phyloP scores from a whole-genome alignment of 2,797 vertebrate genomes.

The Microcaecilia unicolor region DNA sequence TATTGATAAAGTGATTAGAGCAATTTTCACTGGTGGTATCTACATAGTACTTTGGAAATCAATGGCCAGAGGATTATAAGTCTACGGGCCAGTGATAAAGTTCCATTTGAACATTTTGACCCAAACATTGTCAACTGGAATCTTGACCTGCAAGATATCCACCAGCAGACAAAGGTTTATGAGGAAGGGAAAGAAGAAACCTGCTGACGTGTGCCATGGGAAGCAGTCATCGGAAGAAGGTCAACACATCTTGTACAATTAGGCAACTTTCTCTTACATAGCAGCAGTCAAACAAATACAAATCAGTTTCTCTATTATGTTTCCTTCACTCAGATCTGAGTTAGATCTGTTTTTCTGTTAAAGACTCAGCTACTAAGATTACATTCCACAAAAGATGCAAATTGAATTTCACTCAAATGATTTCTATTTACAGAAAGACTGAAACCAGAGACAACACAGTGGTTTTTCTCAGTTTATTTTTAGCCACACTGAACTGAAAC shows the following conservation, averaged over 20 bases:
- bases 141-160: not conserved
- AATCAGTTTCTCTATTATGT: not conserved
- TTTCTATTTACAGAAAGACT: too few relatives aligned
- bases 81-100: too few relatives aligned
- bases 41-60: too few relatives aligned
- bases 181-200: not conserved
- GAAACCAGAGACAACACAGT: too few relatives aligned
- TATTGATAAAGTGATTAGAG: too few relatives aligned
- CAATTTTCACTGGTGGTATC: too few relatives aligned
- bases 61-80: too few relatives aligned
- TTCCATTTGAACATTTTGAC: too few relatives aligned
- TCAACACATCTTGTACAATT: too few relatives aligned
- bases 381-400: slow-evolving; percentile 17
- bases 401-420: slow-evolving; percentile 32
- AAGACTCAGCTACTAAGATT: slow-evolving; percentile 8
- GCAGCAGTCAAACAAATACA: not conserved
- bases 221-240: too few relatives aligned
- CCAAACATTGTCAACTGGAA: slow-evolving; percentile 1
- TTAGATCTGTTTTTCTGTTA: slow-evolving; percentile 1
- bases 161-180: not conserved
- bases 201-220: not conserved
- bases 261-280: accelerated
- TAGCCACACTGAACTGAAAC: too few relatives aligned
- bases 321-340: not conserved
- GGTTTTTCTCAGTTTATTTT: too few relatives aligned